Conservation (phyloP, 2,113 vertebrate genomes). For the Ammospiza caudacuta region DNA sequence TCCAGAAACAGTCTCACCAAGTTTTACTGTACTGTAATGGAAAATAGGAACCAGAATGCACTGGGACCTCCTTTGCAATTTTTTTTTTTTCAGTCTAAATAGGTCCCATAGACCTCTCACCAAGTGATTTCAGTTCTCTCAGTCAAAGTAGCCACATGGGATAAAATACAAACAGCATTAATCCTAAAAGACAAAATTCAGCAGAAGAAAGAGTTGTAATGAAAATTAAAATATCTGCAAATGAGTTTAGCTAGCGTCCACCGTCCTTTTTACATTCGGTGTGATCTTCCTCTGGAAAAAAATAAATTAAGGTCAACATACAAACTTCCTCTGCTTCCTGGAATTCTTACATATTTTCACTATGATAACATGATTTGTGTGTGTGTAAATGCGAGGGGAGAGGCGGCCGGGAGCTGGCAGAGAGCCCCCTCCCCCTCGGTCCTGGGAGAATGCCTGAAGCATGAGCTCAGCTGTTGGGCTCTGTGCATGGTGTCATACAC, state of each 20-base stretch:
- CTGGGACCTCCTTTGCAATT: not conserved
- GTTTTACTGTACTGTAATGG: slow-evolving; percentile 25
- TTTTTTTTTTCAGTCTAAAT: not conserved
- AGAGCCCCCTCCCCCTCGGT: slow-evolving; percentile 46
- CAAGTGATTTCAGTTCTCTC: not conserved
- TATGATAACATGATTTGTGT: slow-evolving; percentile 72
- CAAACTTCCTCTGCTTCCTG: slow-evolving; percentile 72
- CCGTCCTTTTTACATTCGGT: not conserved
- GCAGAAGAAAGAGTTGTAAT: not conserved
- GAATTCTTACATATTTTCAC: slow-evolving; percentile 74
- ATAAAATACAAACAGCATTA: slow-evolving; percentile 11
- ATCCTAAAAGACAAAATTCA: not conserved
- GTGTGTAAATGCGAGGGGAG: slow-evolving; percentile 65
- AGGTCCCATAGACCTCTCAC: not conserved
- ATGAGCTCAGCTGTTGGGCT: slow-evolving; percentile 75
- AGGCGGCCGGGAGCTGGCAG: slow-evolving; percentile 28
- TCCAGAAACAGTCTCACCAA: slow-evolving; percentile 34
- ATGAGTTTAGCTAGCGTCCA: not conserved
- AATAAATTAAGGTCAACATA: slow-evolving; percentile 61
- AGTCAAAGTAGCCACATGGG: not conserved
- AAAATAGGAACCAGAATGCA: slow-evolving; percentile 1
- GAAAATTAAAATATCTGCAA: slow-evolving; percentile 37
- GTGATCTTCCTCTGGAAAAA: slow-evolving; percentile 51
- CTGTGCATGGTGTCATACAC: slow-evolving; percentile 65
- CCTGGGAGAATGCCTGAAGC: slow-evolving; percentile 75